These are phyloP conservation scores for Dasyornis broadbenti DNA, from an alignment of 2,113 vertebrate genomes.

Conservation along the genomic window DNA sequence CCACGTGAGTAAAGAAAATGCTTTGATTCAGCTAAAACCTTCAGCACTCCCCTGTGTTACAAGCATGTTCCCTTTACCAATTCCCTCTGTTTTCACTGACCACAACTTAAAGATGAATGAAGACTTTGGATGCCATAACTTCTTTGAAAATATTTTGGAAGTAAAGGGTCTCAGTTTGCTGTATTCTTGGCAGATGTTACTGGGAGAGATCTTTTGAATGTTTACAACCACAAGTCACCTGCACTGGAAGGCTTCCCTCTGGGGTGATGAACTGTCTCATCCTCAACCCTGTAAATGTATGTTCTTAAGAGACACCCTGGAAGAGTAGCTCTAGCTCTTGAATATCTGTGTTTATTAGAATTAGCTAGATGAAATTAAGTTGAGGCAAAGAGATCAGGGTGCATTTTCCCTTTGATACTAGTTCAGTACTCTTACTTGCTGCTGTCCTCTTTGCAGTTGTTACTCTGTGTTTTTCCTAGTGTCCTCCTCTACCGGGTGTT, in stretches of 20 bases:
- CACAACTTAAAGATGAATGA: background rate
- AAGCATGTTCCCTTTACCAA: background rate
- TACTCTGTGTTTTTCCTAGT: background rate
- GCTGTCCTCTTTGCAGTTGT: background rate
- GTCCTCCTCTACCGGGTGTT: background rate
- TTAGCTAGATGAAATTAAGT: background rate
- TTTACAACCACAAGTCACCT: background rate
- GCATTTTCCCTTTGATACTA: background rate
- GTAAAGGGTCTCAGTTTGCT: background rate
- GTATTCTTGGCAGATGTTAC: background rate
- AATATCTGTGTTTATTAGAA: background rate
- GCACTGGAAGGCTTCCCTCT: background rate
- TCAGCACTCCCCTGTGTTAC: background rate
- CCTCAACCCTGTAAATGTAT: background rate
- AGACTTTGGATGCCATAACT: background rate
- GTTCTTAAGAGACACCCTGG: background rate
- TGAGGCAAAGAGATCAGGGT: background rate
- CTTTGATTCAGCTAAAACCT: background rate
- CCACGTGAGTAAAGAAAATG: constrained; percentile 71
- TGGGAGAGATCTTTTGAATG: background rate
- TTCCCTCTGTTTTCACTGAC: background rate
- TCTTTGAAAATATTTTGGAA: background rate
- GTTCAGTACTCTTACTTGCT: background rate
- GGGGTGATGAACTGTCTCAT: background rate
- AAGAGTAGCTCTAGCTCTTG: background rate